Conservation (phyloP, 2,888 invertebrate genomes). For the Isoperla grammatica region DNA sequence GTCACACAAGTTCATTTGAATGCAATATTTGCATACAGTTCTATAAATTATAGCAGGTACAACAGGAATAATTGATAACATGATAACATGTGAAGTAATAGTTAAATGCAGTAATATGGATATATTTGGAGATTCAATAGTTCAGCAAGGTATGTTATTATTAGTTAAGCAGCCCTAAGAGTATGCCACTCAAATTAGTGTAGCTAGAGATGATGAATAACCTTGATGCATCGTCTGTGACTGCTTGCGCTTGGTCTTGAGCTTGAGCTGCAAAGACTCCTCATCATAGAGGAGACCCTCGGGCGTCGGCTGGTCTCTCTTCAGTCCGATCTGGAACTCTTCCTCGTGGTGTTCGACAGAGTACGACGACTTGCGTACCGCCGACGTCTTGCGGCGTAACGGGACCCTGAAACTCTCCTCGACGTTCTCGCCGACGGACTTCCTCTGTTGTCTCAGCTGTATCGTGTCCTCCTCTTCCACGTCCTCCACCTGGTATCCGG, state of each 20-base stretch:
- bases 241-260: constrained; percentile 59
- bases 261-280: constrained; percentile 63
- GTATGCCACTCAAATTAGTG: neutral
- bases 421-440: constrained; percentile 39
- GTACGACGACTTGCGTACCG: constrained; percentile 46
- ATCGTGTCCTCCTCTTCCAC: constrained; percentile 27
- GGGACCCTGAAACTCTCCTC: constrained; percentile 44
- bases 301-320: constrained; percentile 48
- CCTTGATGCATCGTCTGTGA: constrained; percentile 41
- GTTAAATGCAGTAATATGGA: too few relatives aligned
- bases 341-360: constrained; percentile 49
- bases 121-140: too few relatives aligned
- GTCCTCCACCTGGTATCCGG: constrained; percentile 26
- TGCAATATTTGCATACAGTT: too few relatives aligned
- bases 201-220: constrained; percentile 25
- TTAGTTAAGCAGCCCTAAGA: too few relatives aligned
- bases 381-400: constrained; percentile 45
- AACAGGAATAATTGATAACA: too few relatives aligned
- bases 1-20: too few relatives aligned
- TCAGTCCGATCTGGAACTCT: constrained; percentile 36
- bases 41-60: too few relatives aligned
- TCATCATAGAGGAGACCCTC: constrained; percentile 52
- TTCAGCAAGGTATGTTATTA: too few relatives aligned
- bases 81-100: too few relatives aligned
- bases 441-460: neutral